Evolutionary conservation across 2,113 vertebrate species (phyloP), one percentile per base, ranked within the genome.

Genomic region (Ascaphus truei): DNA sequence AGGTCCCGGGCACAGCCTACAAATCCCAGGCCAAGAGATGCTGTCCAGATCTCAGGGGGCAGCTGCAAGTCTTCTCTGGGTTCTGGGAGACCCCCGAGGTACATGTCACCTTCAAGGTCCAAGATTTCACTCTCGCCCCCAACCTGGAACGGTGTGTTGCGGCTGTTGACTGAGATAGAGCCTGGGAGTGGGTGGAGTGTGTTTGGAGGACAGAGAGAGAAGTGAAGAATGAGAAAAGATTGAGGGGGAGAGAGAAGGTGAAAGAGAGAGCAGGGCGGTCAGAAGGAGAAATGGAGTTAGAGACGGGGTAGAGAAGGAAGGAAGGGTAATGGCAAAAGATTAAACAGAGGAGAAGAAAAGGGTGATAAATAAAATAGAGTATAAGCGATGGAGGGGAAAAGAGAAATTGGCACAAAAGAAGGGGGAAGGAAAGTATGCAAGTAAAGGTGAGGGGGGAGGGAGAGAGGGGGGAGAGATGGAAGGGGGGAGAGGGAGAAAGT

Each of bases 1-100:
- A 98, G 91, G 81, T 96, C 95, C 8, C 95, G 79, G 37, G 96
- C 83, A 4, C 95, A 98, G 75, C 95, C 95, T 80, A 98, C 95
- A 10, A 92, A 98, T 82, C 95, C 94, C 0, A 92, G 84, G 75
- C 89, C 82, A 1, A 98, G 91, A 2, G 90, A 88, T 0, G 92
- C 92, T 0, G 90, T 93, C 95, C 95, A 96, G 45, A 96, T 91
- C 72, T 95, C 94, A 0, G 95, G 95, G 13, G 94, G 95, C 5
- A 93, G 75, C 27, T 91, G 78, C 52, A 93, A 85, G 66, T 85
- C 83, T 16, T 83, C 80, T 1, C 89, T 89, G 6, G 84, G 85
- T 45, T 95, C 94, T 0, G 94, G 93, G n/a, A 98, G 85, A 4
- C 95, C 94, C 1, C 95, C 95, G 9, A 98, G 88, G 76, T 92